These are phyloP conservation scores for Dinomys branickii DNA, from an alignment of 2,113 vertebrate species.

Conservation along the genomic window DNA sequence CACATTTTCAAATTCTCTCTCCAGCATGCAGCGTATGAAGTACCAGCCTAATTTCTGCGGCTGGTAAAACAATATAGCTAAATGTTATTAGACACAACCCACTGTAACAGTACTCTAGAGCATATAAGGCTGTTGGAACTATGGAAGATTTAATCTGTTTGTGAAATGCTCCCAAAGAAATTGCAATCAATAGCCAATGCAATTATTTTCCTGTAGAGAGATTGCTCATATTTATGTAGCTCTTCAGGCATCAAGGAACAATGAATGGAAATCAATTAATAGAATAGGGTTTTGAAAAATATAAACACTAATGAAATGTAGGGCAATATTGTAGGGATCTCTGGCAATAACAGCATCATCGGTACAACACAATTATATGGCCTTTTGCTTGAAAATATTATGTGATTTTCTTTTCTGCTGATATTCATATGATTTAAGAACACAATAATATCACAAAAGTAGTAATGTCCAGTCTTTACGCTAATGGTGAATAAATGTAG, in stretches of 20 bases:
- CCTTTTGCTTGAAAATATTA: slow-evolving; percentile 52
- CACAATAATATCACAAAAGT: not conserved
- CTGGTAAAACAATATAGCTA: slow-evolving; percentile 13
- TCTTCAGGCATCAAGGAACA: not conserved
- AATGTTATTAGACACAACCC: not conserved
- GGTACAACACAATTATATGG: not conserved
- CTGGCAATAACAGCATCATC: slow-evolving; percentile 20
- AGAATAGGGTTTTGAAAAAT: slow-evolving; percentile 17
- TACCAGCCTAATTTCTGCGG: not conserved
- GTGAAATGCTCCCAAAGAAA: slow-evolving; percentile 5
- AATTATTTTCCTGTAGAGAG: not conserved
- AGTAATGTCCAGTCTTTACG: not conserved
- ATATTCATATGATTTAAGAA: not conserved
- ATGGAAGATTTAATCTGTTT: slow-evolving; percentile 50
- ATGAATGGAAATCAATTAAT: slow-evolving; percentile 57
- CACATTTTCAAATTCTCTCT: not conserved
- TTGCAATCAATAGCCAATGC: not conserved
- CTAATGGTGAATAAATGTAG: not conserved
- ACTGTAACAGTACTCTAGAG: not conserved
- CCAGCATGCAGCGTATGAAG: not conserved
- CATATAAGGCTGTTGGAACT: not conserved
- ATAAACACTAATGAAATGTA: slow-evolving; percentile 46
- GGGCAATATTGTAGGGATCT: not conserved
- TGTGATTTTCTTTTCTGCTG: not conserved
- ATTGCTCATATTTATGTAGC: not conserved